Evolutionary conservation across 2,888 invertebrate genomes (phyloP), one percentile per base, ranked within the genome.

Genomic region (Drosophila setosimentum): DNA sequence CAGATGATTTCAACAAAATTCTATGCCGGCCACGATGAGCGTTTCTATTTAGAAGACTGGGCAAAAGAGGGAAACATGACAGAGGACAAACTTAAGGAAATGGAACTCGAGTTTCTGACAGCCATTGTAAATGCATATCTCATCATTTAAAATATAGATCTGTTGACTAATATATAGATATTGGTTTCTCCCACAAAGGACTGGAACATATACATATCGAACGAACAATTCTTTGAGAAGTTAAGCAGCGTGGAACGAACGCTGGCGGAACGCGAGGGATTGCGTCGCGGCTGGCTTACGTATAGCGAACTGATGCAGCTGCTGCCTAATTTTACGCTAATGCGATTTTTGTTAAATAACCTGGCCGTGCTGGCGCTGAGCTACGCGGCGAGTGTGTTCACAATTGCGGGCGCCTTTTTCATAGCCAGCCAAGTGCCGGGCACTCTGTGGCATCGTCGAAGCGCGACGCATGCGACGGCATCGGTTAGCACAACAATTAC

Each of bases 1-100:
- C 92, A 98, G 98, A 97, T 99, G 97, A 96, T 99, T 87, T 98
- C 99, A 63, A 98, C 98, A 89, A 99, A 99, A 94, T 99, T 98
- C 93, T 97, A 98, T 93, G 98, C 98, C 48, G 97, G 97, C 91
- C 96, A 97, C 76, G 98, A 98, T 91, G 98, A 98, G 93, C 97
- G 98, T 76, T 76, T 92, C 49, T 96, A 97, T 91, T 96, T 98
- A 91, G 96, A 96, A 66, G 98, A 98, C 93, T 99, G 99, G 99
- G 98, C 99, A 18, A 95, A 95, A 73, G 97, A 97, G 49, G 97
- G 96, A 18, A 96, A 96, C 70, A 94, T 98, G 80, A 94, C 95
- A 71, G 94, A 96, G 30, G 94, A 95, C 67, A 94, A 96, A 84
- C 94, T 99, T 65, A 98, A 98, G 92, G 94, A 95, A 91, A 94